A percentile compares a stretch with the other conserved stretches of the same genome.
phyloP scores from a whole-genome alignment of 2,797 vertebrate genomes.

The Ceryle rudis region DNA sequence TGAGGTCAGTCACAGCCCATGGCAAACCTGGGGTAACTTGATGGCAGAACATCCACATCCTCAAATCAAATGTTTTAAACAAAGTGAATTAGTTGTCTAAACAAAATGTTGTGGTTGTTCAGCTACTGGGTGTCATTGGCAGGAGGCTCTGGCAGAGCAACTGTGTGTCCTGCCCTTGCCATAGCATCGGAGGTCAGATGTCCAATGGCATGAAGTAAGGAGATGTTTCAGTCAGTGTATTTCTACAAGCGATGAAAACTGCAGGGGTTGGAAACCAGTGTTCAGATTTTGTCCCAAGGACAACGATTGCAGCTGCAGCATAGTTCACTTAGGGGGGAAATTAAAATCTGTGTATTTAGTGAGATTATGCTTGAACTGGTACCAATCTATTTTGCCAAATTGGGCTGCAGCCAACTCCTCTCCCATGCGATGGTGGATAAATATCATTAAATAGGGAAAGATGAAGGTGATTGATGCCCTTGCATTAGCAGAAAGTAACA shows the following conservation, averaged over 20 bases:
- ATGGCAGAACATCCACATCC: rapidly evolving
- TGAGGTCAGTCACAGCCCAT: background rate
- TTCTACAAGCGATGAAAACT: background rate
- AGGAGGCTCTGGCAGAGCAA: rapidly evolving
- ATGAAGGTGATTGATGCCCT: conserved; percentile 56
- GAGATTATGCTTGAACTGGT: conserved; percentile 60
- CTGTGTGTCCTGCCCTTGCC: background rate
- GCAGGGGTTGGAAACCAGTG: background rate
- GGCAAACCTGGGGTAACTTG: background rate
- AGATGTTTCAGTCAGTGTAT: rapidly evolving
- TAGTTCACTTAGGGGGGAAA: background rate
- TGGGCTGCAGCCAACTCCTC: conserved; percentile 53
- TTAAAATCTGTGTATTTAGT: conserved; percentile 63
- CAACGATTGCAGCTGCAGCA: background rate
- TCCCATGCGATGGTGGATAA: conserved; percentile 60
- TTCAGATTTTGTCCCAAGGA: conserved; percentile 34
- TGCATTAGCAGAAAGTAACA: background rate
- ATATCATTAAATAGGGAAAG: conserved; percentile 63
- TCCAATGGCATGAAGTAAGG: too few relatives aligned
- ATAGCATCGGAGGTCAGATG: rapidly evolving
- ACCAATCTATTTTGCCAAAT: conserved; percentile 48
- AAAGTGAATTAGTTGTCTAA: background rate
- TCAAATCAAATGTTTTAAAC: background rate
- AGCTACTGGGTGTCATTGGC: background rate
- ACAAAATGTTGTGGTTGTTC: rapidly evolving